Percentiles rank a stretch among this genome's conserved stretches.
These are phyloP conservation scores for Lasioglossum vierecki DNA, from an alignment of 2,888 invertebrate genomes.

Conservation along the genomic window DNA sequence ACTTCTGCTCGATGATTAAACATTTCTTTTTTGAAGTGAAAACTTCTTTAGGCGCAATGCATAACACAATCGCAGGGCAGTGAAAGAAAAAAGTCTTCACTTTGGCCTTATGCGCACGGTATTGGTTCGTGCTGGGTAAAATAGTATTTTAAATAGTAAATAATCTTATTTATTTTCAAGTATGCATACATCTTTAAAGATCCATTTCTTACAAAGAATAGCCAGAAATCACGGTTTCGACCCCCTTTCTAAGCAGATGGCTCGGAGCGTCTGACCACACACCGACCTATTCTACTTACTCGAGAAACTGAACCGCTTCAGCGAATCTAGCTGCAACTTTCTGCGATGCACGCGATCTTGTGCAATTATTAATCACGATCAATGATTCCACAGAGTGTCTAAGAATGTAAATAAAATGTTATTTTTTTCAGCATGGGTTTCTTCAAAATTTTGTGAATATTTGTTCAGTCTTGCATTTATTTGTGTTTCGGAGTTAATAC, in stretches of 20 bases:
- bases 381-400: background rate
- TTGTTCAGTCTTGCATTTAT: background rate
- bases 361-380: background rate
- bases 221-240: constrained; percentile 29
- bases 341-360: background rate
- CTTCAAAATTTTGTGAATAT: background rate
- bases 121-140: no score
- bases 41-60: no score
- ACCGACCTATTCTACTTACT: constrained; percentile 44
- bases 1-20: background rate
- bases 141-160: no score
- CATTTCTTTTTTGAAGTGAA: background rate
- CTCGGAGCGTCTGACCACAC: constrained; percentile 17
- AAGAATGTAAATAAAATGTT: no score
- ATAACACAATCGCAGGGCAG: no score
- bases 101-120: no score
- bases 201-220: constrained; percentile 14
- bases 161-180: no score
- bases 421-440: no score
- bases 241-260: background rate
- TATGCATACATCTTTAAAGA: background rate
- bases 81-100: no score
- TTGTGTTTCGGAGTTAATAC: background rate
- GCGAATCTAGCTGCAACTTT: background rate
- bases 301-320: background rate